Evolutionary conservation across 2,113 vertebrate genomes (phyloP).

Genomic region (Poeciliopsis occidentalis): DNA sequence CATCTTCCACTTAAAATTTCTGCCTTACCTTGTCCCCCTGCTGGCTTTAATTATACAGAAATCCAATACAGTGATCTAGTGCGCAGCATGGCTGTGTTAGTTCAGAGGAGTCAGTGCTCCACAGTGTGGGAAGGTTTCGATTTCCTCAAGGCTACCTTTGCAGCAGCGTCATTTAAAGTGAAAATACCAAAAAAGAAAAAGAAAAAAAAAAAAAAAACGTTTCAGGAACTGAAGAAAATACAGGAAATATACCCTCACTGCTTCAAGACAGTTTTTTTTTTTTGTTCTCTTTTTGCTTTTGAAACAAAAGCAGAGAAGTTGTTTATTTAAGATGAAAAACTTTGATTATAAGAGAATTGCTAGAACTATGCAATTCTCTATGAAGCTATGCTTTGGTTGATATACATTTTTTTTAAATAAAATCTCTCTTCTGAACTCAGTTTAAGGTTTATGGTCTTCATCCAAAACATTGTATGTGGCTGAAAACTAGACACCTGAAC

Average conservation of each 20-base stretch:
- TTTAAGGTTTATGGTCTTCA: too few species aligned
- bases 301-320: background rate
- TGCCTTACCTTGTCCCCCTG: constrained; percentile 52
- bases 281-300: background rate
- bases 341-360: background rate
- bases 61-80: constrained; percentile 71
- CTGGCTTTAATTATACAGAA: constrained; percentile 73
- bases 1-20: constrained; percentile 65
- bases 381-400: background rate
- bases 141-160: constrained; percentile 46
- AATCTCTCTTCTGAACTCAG: too few species aligned
- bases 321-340: background rate
- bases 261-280: constrained; percentile 2
- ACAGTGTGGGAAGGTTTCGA: constrained; percentile 32
- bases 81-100: constrained; percentile 34
- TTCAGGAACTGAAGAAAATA: background rate
- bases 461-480: too few species aligned
- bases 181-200: background rate
- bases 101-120: constrained; percentile 28
- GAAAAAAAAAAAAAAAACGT: background rate
- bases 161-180: constrained; percentile 18
- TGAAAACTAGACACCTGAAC: background rate
- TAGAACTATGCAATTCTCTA: background rate
- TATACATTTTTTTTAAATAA: too few species aligned
- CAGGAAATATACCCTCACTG: constrained; percentile 23